Percentiles rank a stretch among this genome's conserved stretches.
phyloP scores from a whole-genome alignment of 1,140 invertebrate genomes.

The Listronotus oregonensis region DNA sequence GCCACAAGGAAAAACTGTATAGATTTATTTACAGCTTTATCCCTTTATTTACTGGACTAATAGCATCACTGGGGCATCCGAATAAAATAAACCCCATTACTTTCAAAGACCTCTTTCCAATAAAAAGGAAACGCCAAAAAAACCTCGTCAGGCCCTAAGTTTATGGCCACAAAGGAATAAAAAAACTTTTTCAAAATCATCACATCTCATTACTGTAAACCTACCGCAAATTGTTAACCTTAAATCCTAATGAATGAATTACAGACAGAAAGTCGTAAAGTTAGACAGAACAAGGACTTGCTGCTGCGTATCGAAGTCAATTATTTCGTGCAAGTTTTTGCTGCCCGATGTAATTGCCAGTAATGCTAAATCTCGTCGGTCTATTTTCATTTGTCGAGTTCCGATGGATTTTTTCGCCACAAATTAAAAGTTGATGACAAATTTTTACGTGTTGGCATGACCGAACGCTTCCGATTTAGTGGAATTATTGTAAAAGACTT shows the following conservation, averaged over 20 bases:
- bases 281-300: not conserved
- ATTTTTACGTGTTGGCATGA: constrained; percentile 22
- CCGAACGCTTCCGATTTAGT: constrained; percentile 20
- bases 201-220: no score
- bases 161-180: no score
- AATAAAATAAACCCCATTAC: no score
- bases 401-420: constrained; percentile 16
- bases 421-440: constrained; percentile 20
- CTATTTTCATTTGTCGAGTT: constrained; percentile 20
- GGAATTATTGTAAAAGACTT: constrained; percentile 6
- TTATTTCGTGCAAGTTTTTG: constrained; percentile 25
- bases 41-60: no score
- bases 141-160: no score
- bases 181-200: no score
- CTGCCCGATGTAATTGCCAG: not conserved
- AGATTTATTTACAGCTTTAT: no score
- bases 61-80: no score
- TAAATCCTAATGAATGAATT: constrained; percentile 10
- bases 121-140: no score
- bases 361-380: constrained; percentile 15
- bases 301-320: constrained; percentile 10
- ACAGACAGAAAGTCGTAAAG: constrained; percentile 1
- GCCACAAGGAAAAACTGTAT: no score
- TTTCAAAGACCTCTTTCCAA: no score
- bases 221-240: no score